These are phyloP conservation scores for Drosophila sp. DNA, from an alignment of 1,140 invertebrate genomes.

Conservation along the genomic window DNA sequence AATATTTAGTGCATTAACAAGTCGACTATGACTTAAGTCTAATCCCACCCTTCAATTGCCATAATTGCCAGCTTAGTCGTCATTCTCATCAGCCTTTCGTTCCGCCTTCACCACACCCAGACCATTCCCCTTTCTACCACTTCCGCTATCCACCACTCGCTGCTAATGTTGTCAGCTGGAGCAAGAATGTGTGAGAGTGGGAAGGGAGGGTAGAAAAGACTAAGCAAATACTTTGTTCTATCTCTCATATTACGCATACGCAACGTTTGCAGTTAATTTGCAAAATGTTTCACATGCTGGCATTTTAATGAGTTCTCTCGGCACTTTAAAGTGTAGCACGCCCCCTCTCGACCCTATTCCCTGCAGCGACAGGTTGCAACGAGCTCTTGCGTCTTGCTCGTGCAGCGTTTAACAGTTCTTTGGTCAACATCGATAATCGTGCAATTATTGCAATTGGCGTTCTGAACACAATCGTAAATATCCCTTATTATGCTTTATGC, in stretches of 20 bases:
- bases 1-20: slow-evolving; percentile 17
- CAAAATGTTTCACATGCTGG: slow-evolving; percentile 74
- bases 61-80: slow-evolving; percentile 49
- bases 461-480: slow-evolving; percentile 14
- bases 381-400: slow-evolving; percentile 33
- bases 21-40: background rate
- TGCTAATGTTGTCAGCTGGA: background rate
- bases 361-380: slow-evolving; percentile 46
- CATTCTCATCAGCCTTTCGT: slow-evolving; percentile 33
- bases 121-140: background rate
- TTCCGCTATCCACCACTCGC: background rate
- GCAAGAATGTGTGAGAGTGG: background rate
- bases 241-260: slow-evolving; percentile 67
- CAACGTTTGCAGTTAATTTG: slow-evolving; percentile 79
- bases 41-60: slow-evolving; percentile 26
- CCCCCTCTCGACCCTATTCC: background rate
- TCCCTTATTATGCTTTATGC: slow-evolving; percentile 62
- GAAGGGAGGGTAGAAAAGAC: background rate
- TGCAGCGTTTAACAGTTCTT: slow-evolving; percentile 24
- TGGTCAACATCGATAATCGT: slow-evolving; percentile 58
- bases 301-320: slow-evolving; percentile 75
- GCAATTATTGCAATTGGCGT: slow-evolving; percentile 39
- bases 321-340: slow-evolving; percentile 43
- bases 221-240: slow-evolving; percentile 67
- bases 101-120: background rate